A percentile compares a stretch with the other conserved stretches of the same genome.
phyloP scores from a whole-genome alignment of 2,113 vertebrate species.

The Mungos mungo region DNA sequence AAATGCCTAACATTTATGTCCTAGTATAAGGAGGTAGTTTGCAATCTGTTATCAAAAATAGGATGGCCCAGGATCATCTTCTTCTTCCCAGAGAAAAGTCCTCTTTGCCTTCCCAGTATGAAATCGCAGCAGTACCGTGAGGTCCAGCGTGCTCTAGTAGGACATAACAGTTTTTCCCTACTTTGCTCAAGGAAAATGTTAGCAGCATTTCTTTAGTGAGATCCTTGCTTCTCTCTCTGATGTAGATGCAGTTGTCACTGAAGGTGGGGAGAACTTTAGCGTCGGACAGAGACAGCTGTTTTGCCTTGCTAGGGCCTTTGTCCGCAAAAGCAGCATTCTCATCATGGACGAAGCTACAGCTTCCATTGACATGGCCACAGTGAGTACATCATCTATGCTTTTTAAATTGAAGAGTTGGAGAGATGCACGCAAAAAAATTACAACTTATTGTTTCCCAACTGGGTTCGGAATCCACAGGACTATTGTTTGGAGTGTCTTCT shows the following conservation, averaged over 20 bases:
- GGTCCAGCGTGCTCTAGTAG: neutral
- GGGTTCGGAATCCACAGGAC: neutral
- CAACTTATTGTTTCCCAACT: neutral
- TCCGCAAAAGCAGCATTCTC: slow-evolving; percentile 97
- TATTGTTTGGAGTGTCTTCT: neutral
- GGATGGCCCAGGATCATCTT: neutral
- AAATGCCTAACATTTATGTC: neutral
- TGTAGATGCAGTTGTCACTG: slow-evolving; percentile 94
- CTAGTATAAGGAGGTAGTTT: neutral
- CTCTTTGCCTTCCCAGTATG: neutral
- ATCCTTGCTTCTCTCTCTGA: neutral
- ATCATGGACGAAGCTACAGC: slow-evolving; percentile 99
- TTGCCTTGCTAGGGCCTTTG: slow-evolving; percentile 96
- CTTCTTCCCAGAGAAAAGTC: neutral
- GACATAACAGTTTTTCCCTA: neutral
- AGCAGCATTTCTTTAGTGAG: neutral
- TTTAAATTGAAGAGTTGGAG: neutral
- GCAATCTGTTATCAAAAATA: neutral
- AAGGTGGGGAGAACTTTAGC: slow-evolving; percentile 98
- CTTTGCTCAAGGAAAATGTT: neutral
- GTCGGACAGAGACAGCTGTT: slow-evolving; percentile 98
- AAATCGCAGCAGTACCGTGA: neutral
- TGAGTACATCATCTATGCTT: slow-evolving; percentile 78
- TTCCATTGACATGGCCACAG: slow-evolving; percentile 99
- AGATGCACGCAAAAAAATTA: neutral